Evolutionary conservation across 2,888 invertebrate genomes (phyloP), one percentile per base, ranked within the genome.

Genomic region (Heliconius erato): DNA sequence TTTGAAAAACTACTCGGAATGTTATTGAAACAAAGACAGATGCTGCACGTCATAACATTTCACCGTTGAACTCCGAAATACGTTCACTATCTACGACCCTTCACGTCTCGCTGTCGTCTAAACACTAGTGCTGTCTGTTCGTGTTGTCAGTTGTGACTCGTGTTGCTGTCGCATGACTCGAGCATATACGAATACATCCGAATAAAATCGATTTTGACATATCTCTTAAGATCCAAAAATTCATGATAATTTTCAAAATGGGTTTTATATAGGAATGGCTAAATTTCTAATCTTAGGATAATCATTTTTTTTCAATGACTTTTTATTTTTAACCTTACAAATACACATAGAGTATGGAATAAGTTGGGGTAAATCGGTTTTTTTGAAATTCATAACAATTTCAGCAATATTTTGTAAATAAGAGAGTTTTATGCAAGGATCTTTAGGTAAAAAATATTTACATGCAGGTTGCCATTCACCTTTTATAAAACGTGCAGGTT

Each of bases 41-140:
- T 90, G 90, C 91, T 94, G 95, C 94, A 95, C 95, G 96, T 96
- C 96, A 96, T 96, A 96, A 96, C 96, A 96, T 96, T 93, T 93
- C 93, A 91, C 85, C 86, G 87, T 88, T 90, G 89, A 91, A 89
- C 88, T 88, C 90, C 87, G 90, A 87, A 87, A 88, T 86, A 87
- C 86, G 84, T 84, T 85, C 85, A 85, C 86, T 82, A 84, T 80
- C 85, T 81, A 86, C 82, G 80, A 82, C 80, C 76, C 81, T 83
- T 82, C 32, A 83, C 83, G 79, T 80, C 79, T 82, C 74, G 80
- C 78, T 81, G 81, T 74, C 74, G 81, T 80, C 79, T 80, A 82
- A 82, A 82, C 78, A 82, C 78, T 80, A 82, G 82, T 84, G 84
- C 74, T 79, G 84, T 80, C 28, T 28, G 78, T 32, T 49, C 44